Evolutionary conservation across 2,113 vertebrate genomes (phyloP).

Genomic region (Catharus minimus): DNA sequence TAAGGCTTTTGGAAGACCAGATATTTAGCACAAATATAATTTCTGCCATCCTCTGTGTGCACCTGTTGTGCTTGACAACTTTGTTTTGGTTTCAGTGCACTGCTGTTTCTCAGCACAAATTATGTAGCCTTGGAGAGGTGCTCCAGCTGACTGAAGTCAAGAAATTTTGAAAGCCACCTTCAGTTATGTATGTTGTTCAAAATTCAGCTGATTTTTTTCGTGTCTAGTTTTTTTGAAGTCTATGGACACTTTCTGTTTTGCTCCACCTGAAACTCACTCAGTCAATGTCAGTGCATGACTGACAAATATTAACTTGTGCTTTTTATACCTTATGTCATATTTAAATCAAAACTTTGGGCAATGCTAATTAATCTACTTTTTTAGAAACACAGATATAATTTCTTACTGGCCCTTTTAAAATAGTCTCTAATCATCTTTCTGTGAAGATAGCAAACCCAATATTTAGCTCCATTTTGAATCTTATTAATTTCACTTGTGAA

Average conservation of each 20-base stretch:
- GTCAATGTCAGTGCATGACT: fast-evolving
- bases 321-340: not conserved
- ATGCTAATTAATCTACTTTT: not conserved
- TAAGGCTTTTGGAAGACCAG: not conserved
- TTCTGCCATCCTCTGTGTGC: not conserved
- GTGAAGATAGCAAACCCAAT: not conserved
- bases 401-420: not conserved
- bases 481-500: not conserved
- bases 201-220: not conserved
- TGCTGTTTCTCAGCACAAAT: not conserved
- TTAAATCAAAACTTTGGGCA: not conserved
- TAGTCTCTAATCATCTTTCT: not conserved
- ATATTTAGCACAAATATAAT: not conserved
- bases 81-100: not conserved
- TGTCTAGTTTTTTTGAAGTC: not conserved
- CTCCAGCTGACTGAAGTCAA: not conserved
- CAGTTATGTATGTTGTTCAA: not conserved
- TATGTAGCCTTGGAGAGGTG: not conserved
- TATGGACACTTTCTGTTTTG: not conserved
- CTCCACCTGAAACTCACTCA: not conserved
- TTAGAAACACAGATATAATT: not conserved
- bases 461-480: not conserved
- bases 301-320: not conserved
- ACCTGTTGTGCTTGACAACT: not conserved
- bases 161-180: not conserved